Percentiles rank a stretch among this genome's conserved stretches.
Conservation (phyloP, 2,888 invertebrate species). For the Hemaris fuciformis region DNA sequence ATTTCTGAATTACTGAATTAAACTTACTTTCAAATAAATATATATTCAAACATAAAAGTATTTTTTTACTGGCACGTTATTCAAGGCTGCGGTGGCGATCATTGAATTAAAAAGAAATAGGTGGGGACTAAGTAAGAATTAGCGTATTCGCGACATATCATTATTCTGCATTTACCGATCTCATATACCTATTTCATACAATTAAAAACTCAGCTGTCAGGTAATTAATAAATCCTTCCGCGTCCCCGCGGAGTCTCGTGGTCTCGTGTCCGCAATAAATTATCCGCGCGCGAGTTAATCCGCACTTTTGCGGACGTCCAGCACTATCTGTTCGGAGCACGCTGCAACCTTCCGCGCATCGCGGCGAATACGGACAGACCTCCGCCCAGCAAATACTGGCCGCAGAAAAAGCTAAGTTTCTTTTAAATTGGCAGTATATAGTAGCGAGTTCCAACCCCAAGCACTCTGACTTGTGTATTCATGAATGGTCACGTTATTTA, state of each 20-base stretch:
- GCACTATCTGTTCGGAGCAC: conserved; percentile 75
- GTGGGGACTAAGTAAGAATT: too few species aligned
- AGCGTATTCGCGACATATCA: too few species aligned
- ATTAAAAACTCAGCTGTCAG: neutral
- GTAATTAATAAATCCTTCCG: conserved; percentile 21
- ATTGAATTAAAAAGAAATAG: too few species aligned
- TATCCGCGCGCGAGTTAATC: conserved; percentile 52
- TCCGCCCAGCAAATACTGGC: conserved; percentile 35
- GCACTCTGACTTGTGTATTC: too few species aligned
- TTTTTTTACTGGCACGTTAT: too few species aligned
- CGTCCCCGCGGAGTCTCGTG: neutral
- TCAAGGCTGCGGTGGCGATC: too few species aligned
- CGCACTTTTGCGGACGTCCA: conserved; percentile 58
- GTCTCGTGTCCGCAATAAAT: conserved; percentile 54
- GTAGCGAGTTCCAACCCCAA: too few species aligned
- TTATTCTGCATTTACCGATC: too few species aligned
- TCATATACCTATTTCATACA: neutral
- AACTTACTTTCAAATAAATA: too few species aligned
- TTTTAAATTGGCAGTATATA: neutral
- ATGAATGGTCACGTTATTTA: too few species aligned
- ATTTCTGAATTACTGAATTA: too few species aligned
- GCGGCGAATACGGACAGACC: conserved; percentile 58
- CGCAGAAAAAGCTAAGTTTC: conserved; percentile 31
- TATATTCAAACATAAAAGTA: too few species aligned
- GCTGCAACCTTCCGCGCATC: conserved; percentile 75